Base-by-base conservation (phyloP, 2,113 vertebrate species). In the Saguinus midas region DNA sequence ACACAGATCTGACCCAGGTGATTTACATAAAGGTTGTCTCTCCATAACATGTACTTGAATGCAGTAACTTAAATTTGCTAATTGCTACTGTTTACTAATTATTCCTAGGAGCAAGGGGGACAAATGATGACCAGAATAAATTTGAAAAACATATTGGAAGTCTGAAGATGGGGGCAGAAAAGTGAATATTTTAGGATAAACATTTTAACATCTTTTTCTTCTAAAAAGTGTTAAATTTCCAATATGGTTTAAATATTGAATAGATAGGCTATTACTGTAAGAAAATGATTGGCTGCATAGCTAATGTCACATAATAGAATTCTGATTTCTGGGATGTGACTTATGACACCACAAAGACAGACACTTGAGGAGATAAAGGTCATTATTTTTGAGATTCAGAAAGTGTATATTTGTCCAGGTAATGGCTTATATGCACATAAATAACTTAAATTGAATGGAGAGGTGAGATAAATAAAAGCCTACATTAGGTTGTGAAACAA, bases 361-460 rank as follows among this genome's bases (percentile, higher is more conserved):
- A 76, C 21, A 18, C 35, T 66, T 84, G 29, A 87, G 66, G 64
- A 81, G 48, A 83, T 23, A 81, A 79, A 92, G 13, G n/a, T 73
- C 5, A 37, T 57, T 25, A 91, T 93, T 95, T 89, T 12, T 90
- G 55, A 89, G 37, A 80, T 58, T 87, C 32, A 90, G 43, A 83
- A 81, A 94, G 3, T 43, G 58, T 23, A 35, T 70, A 72, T 92
- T 96, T 92, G 29, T 94, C 89, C 55, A 91, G 27, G 96, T 45
- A 88, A 95, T 40, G 50, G 35, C 1, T 92, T 58, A 88, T 82
- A 37, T 4, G n/a, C 48, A 76, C 72, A 89, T 37, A 90, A 95
- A 87, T 92, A 94, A 93, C 86, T 93, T 95, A 95, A 96, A 94
- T 48, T 85, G 66, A 95, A 96, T 82, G 21, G 48, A 5, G 8